These are phyloP conservation scores for Ips nitidus DNA, from an alignment of 1,140 invertebrate species.

Conservation along the genomic window DNA sequence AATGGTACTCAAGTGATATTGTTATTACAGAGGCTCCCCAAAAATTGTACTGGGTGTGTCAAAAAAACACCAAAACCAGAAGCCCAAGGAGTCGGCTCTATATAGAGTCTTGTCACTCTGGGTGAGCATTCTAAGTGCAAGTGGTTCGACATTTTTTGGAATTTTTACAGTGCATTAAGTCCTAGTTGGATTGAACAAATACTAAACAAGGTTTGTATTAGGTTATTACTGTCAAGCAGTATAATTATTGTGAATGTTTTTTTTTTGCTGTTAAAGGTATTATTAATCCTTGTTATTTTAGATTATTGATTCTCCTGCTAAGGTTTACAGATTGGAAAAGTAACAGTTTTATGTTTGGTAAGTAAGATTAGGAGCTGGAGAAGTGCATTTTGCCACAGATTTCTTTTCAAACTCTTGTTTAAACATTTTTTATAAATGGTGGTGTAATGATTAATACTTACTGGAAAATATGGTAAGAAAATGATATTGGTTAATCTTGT, in stretches of 20 bases:
- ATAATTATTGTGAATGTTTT: no score
- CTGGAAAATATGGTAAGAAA: no score
- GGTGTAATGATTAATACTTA: no score
- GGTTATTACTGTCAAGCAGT: background rate
- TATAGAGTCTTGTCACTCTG: constrained; percentile 22
- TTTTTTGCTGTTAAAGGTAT: background rate
- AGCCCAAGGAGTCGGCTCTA: constrained; percentile 24
- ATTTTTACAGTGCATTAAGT: constrained; percentile 9
- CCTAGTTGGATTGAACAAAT: background rate
- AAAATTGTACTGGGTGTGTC: constrained; percentile 40
- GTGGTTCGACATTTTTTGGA: constrained; percentile 28
- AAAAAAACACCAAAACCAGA: constrained; percentile 24
- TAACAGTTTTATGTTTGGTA: constrained; percentile 6
- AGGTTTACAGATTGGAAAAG: constrained; percentile 27
- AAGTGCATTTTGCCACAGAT: background rate
- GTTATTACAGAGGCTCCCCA: constrained; percentile 52
- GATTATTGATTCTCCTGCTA: constrained; percentile 7
- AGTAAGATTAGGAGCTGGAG: background rate
- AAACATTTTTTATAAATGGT: background rate
- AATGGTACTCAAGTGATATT: constrained; percentile 44
- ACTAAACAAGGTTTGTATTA: constrained; percentile 6
- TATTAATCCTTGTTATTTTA: constrained; percentile 22
- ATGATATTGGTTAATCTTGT: no score
- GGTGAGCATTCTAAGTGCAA: constrained; percentile 26
- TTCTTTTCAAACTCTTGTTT: background rate